Evolutionary conservation across 1,140 invertebrate species (phyloP).

Genomic region (Trigoniulus corallinus): DNA sequence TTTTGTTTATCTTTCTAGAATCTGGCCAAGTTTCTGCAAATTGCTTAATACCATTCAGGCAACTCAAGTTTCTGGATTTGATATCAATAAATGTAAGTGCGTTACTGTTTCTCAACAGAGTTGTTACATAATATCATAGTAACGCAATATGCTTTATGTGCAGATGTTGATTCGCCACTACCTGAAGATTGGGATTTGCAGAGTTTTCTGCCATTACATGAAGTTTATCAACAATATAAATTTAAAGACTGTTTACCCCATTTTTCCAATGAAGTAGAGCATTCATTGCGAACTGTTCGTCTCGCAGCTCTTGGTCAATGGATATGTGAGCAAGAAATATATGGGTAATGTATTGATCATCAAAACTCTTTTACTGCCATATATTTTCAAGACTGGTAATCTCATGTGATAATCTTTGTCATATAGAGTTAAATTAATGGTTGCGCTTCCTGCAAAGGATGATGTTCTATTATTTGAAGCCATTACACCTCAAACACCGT

Average conservation of each 20-base stretch:
- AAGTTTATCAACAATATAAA: slow-evolving; percentile 24
- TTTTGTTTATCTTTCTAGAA: slow-evolving; percentile 14
- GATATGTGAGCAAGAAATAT: slow-evolving; percentile 19
- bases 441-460: slow-evolving; percentile 7
- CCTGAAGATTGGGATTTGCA: slow-evolving; percentile 61
- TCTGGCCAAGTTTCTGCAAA: slow-evolving; percentile 61
- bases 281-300: slow-evolving; percentile 18
- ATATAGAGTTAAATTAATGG: slow-evolving; percentile 5
- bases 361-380: no score
- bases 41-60: slow-evolving; percentile 46
- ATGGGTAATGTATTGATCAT: slow-evolving; percentile 9
- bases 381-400: neutral
- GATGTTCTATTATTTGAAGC: slow-evolving; percentile 14
- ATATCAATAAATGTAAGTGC: slow-evolving; percentile 23
- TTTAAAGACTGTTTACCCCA: slow-evolving; percentile 1
- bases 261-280: slow-evolving; percentile 12
- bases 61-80: slow-evolving; percentile 12
- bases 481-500: slow-evolving; percentile 9
- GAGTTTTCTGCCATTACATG: slow-evolving; percentile 56
- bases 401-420: neutral
- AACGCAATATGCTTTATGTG: neutral
- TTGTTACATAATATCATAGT: no score
- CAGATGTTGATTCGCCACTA: slow-evolving; percentile 45
- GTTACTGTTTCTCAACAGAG: neutral
- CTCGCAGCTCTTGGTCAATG: slow-evolving; percentile 20